phyloP scores from a whole-genome alignment of 2,113 vertebrate genomes.

The Tenebrosternarchus preto region DNA sequence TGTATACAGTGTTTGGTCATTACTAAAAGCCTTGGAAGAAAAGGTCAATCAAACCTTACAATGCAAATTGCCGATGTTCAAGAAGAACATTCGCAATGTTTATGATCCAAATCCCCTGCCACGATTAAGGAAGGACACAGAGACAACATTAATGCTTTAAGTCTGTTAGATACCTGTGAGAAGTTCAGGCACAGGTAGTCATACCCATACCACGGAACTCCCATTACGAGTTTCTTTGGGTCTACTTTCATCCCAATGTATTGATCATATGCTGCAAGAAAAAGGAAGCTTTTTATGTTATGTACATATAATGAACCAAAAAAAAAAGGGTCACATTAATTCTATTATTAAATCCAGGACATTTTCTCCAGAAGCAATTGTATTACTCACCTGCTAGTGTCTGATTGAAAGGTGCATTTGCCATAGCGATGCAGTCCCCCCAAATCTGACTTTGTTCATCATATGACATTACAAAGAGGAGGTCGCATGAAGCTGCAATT shows the following conservation, averaged over 20 bases:
- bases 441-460: constrained; percentile 91
- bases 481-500: constrained; percentile 89
- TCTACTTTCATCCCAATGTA: constrained; percentile 83
- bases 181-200: constrained; percentile 87
- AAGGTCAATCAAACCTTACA: no score
- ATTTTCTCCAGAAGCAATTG: not conserved
- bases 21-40: no score
- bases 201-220: constrained; percentile 97
- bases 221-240: constrained; percentile 91
- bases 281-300: constrained; percentile 14
- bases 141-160: no score
- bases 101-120: no score
- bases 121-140: no score
- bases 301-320: not conserved
- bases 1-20: no score
- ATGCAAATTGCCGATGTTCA: no score
- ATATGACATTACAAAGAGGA: constrained; percentile 97
- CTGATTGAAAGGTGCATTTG: constrained; percentile 86
- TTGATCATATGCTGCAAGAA: constrained; percentile 80
- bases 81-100: no score
- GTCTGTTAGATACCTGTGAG: constrained; percentile 72
- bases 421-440: constrained; percentile 86
- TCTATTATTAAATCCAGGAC: not conserved
- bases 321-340: not conserved
- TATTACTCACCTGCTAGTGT: constrained; percentile 81